Evolutionary conservation across 1,140 invertebrate species (phyloP), one percentile per base, ranked within the genome.

Genomic region (Zaprionus davidi): DNA sequence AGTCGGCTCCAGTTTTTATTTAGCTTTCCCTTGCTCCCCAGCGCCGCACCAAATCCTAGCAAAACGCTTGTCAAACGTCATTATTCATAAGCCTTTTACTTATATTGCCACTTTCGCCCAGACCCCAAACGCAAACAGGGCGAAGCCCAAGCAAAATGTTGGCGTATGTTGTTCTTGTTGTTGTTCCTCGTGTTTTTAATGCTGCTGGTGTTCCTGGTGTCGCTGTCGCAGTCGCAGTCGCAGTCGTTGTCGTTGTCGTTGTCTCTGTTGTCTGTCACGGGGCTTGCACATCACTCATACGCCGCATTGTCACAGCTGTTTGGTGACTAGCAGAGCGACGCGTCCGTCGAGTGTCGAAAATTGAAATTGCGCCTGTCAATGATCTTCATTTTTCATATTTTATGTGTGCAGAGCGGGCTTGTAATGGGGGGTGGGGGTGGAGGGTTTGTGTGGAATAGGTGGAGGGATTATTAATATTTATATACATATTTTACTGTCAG

Each of bases 371-470:
- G 63, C 53, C 55, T 67, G 53, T 66, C 63, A 72, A 72, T 72
- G 63, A 72, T 67, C 63, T 59, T 72, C 55, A 66, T 67, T 66
- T 58, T 65, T 72, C 31, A 66, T 67, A 51, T 72, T 65, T 44
- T 26, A 51, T 58, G 24, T 34, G 17, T 13, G 24, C 4, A 15
- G 36, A 13, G n/a, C 2, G 15, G n/a, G 5, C 1, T 5, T 26
- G 5, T 3, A 0, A 0, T 15, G 5, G n/a, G 0, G 6, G 2
- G 3, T 2, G 41, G n/a, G n/a, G n/a, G 2, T 9, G 41, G 41
- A 7, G 5, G 3, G 41, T 31, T 7, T 31, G 41, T 7, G 5
- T 15, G 4, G 44, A 49, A 5, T 26, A 2, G 31, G 20, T 7
- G 28, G 38, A 5, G n/a, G 7, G 34, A 72, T 58, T 72, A 66